phyloP scores from a whole-genome alignment of 2,113 vertebrate genomes.

The Halcyon malimbica region DNA sequence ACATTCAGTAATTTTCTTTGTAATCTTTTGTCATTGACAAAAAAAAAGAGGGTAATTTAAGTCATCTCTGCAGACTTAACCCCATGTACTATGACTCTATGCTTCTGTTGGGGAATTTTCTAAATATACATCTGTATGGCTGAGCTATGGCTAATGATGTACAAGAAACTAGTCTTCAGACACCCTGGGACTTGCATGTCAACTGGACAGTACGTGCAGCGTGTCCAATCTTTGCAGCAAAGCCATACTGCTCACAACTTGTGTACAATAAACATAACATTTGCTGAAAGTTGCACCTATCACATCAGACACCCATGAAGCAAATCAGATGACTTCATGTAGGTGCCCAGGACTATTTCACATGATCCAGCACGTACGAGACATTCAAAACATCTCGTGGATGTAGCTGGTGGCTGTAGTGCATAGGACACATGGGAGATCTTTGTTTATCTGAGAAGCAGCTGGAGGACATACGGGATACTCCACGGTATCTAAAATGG shows the following conservation, averaged over 20 bases:
- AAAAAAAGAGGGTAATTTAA: not conserved
- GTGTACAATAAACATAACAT: not conserved
- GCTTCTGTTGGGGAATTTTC: not conserved
- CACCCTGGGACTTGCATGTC: not conserved
- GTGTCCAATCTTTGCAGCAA: not conserved
- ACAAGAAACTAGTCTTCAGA: not conserved
- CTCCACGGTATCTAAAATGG: not conserved
- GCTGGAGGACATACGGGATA: not conserved
- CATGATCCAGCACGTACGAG: not conserved
- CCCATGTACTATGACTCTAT: not conserved
- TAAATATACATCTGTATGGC: not conserved
- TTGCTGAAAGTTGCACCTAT: not conserved
- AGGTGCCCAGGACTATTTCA: not conserved
- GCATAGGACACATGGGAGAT: not conserved
- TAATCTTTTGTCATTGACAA: not conserved
- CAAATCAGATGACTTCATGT: not conserved
- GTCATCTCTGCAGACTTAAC: not conserved
- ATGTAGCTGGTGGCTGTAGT: not conserved
- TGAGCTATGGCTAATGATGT: not conserved
- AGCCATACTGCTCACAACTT: not conserved
- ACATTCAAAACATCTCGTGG: not conserved
- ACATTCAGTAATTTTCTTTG: not conserved
- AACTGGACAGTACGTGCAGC: not conserved
- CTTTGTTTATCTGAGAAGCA: not conserved
- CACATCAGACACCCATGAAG: not conserved